These are phyloP conservation scores for Varanus salvator DNA, from an alignment of 2,113 vertebrate species.

Conservation along the genomic window DNA sequence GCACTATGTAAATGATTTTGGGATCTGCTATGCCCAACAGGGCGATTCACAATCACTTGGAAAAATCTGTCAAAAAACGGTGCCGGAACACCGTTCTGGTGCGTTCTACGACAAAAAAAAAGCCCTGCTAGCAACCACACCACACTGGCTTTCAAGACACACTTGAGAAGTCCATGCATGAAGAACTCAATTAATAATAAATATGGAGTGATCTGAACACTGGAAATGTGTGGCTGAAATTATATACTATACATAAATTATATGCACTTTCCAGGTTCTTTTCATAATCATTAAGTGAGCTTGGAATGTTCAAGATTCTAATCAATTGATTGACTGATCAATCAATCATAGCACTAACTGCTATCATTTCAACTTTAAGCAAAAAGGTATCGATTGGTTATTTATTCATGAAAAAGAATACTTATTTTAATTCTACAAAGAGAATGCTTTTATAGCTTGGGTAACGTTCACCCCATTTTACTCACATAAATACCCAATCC, in stretches of 20 bases:
- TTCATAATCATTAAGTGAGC: background rate
- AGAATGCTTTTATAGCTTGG: background rate
- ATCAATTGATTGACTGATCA: background rate
- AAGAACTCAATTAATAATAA: background rate
- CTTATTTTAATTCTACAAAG: background rate
- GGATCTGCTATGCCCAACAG: no score
- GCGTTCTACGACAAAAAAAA: no score
- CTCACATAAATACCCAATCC: background rate
- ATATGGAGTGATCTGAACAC: background rate
- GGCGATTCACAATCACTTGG: no score
- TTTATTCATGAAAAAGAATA: background rate
- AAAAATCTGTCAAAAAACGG: no score
- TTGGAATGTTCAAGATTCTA: background rate
- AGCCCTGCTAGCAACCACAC: no score
- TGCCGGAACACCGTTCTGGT: no score
- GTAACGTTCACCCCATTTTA: conserved; percentile 2
- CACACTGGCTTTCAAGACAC: no score
- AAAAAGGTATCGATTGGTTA: no score
- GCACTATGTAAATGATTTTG: no score
- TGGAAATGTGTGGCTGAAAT: background rate
- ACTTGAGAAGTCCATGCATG: no score
- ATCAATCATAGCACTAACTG: background rate
- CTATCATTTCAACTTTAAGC: background rate
- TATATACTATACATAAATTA: no score
- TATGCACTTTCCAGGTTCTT: background rate